These are phyloP conservation scores for Liopterus haemorrhoidalis DNA, from an alignment of 2,888 invertebrate species.

Conservation along the genomic window DNA sequence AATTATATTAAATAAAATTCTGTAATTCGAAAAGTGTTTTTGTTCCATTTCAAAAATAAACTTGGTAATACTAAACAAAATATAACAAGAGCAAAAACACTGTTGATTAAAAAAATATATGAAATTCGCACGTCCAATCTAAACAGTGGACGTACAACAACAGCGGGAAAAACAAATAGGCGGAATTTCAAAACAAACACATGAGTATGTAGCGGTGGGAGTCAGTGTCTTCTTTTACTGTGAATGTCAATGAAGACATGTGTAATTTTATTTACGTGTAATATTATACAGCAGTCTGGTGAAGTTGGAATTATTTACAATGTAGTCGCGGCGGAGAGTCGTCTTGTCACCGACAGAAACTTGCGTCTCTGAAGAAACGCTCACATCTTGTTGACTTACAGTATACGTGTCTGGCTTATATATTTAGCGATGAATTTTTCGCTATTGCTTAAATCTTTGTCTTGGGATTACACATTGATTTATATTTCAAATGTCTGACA, in stretches of 20 bases:
- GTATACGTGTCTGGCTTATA: conserved; percentile 15
- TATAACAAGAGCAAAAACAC: too few species aligned
- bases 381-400: conserved; percentile 15
- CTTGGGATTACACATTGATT: conserved; percentile 19
- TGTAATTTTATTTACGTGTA: conserved; percentile 15
- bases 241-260: conserved; percentile 4
- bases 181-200: conserved; percentile 28
- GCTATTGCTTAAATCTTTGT: conserved; percentile 19
- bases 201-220: conserved; percentile 23
- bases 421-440: conserved; percentile 17
- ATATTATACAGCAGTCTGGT: conserved; percentile 8
- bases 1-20: too few species aligned
- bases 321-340: not conserved
- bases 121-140: too few species aligned
- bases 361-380: conserved; percentile 7
- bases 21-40: too few species aligned
- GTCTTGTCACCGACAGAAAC: too few species aligned
- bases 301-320: conserved; percentile 1
- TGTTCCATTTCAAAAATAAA: too few species aligned
- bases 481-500: conserved; percentile 22
- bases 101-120: too few species aligned
- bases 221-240: too few species aligned
- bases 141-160: too few species aligned
- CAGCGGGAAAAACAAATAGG: conserved; percentile 34
- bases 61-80: too few species aligned